Percentiles rank a stretch among this genome's conserved stretches.
phyloP scores from a whole-genome alignment of 2,113 vertebrate species.

The Oceanites oceanicus region DNA sequence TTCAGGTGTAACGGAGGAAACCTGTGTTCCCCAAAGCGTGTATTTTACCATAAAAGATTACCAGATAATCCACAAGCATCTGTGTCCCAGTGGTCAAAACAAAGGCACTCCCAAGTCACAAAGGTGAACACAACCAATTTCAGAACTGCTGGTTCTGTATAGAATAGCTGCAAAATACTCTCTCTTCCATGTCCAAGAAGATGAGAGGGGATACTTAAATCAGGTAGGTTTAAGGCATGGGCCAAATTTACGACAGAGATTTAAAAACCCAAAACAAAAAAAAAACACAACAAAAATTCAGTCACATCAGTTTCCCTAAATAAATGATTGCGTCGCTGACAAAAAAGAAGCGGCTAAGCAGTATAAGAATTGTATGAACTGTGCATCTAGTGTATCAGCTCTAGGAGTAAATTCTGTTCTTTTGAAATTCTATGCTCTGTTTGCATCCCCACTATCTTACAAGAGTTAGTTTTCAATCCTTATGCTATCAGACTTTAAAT shows the following conservation, averaged over 20 bases:
- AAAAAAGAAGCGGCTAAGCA: neutral
- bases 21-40: neutral
- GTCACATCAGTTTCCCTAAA: neutral
- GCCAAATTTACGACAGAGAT: neutral
- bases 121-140: neutral
- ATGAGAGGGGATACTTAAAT: neutral
- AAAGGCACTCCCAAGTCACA: neutral
- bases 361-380: neutral
- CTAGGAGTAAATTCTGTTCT: neutral
- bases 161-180: neutral
- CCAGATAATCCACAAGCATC: neutral
- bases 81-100: neutral
- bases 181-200: neutral
- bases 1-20: neutral
- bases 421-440: neutral
- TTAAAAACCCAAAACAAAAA: neutral
- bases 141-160: neutral
- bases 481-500: slow-evolving; percentile 3
- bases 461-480: neutral
- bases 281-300: neutral
- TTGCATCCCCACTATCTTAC: neutral
- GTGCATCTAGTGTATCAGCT: neutral
- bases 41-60: neutral
- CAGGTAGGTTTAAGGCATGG: neutral
- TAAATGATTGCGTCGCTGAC: neutral